Conservation (phyloP, 2,113 vertebrate species). For the Peromyscus maniculatus region DNA sequence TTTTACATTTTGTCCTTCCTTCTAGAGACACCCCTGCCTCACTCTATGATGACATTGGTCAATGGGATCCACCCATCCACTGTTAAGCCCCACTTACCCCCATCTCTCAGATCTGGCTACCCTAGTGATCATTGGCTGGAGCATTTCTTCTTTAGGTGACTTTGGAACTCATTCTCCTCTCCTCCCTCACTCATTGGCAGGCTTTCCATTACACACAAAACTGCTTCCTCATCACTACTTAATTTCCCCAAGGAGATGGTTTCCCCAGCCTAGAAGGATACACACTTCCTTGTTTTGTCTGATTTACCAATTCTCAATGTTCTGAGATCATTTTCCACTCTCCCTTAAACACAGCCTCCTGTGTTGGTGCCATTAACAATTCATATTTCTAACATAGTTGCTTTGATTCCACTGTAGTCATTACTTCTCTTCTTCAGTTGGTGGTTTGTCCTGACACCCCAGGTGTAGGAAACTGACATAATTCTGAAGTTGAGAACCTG, state of each 20-base stretch:
- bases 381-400: neutral
- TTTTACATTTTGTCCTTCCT: neutral
- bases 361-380: neutral
- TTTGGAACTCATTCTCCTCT: neutral
- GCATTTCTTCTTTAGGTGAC: neutral
- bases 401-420: neutral
- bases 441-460: slow-evolving; percentile 40
- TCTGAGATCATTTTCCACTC: neutral
- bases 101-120: neutral
- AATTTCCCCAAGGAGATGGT: slow-evolving; percentile 21
- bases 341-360: neutral
- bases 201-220: neutral
- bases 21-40: neutral
- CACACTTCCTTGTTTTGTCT: neutral
- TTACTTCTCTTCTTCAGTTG: slow-evolving; percentile 7
- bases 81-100: neutral
- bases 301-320: slow-evolving; percentile 36
- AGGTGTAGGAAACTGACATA: neutral
- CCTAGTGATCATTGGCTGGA: neutral
- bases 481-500: slow-evolving; percentile 34
- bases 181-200: neutral
- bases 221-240: neutral
- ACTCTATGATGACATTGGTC: neutral
- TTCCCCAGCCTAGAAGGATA: neutral
- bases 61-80: too few relatives aligned